phyloP scores from a whole-genome alignment of 2,113 vertebrate genomes.

The Centropristis striata region DNA sequence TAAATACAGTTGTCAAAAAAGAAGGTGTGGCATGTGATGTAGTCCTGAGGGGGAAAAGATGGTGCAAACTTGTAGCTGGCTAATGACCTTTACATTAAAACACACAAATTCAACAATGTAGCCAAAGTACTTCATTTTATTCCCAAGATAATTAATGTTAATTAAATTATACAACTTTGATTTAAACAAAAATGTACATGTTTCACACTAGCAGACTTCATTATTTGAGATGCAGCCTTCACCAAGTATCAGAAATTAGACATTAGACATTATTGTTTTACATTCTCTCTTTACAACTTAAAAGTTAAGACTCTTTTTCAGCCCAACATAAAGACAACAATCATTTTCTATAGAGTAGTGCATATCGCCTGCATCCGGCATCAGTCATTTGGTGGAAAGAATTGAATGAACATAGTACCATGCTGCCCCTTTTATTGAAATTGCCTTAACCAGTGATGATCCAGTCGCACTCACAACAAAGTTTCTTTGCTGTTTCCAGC shows the following conservation, averaged over 20 bases:
- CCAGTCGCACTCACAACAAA: neutral
- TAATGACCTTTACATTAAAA: neutral
- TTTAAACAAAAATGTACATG: constrained; percentile 40
- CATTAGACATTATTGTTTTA: neutral
- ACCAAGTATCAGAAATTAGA: constrained; percentile 42
- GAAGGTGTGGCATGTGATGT: neutral
- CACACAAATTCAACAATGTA: constrained; percentile 4
- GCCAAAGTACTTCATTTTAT: constrained; percentile 43
- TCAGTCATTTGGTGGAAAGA: constrained; percentile 1
- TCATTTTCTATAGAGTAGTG: neutral
- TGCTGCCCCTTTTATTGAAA: constrained; percentile 11
- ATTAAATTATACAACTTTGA: constrained; percentile 38
- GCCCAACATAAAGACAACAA: too few species aligned
- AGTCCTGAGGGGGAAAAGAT: neutral
- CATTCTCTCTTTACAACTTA: constrained; percentile 35
- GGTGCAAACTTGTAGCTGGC: neutral
- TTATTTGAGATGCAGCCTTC: constrained; percentile 50
- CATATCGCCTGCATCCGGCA: neutral
- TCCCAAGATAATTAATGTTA: constrained; percentile 14
- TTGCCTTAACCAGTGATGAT: neutral
- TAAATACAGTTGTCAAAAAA: too few species aligned
- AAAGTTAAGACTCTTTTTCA: neutral
- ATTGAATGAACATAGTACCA: neutral
- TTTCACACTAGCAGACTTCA: constrained; percentile 13
- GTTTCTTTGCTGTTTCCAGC: neutral